A percentile compares a stretch with the other conserved stretches of the same genome.
phyloP scores from a whole-genome alignment of 2,113 vertebrate genomes.

The Tachycineta bicolor region DNA sequence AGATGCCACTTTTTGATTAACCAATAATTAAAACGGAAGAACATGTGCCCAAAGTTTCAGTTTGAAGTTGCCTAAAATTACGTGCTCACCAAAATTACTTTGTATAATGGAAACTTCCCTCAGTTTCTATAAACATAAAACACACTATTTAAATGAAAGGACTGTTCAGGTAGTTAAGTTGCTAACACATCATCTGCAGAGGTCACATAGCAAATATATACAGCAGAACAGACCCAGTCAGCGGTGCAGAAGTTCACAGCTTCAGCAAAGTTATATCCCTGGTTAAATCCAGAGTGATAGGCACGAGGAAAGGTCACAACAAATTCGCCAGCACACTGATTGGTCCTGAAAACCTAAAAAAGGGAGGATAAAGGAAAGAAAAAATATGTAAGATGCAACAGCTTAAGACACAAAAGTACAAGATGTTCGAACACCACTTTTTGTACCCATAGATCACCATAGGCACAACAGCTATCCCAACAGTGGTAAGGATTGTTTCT shows the following conservation, averaged over 20 bases:
- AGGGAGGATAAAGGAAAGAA: neutral
- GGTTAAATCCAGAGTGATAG: slow-evolving; percentile 99
- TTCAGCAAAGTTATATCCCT: slow-evolving; percentile 99
- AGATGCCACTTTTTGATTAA: neutral
- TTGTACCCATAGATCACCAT: neutral
- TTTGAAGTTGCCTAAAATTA: neutral
- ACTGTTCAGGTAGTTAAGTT: neutral
- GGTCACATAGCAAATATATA: slow-evolving; percentile 17
- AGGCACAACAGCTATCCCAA: neutral
- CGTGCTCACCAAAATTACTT: neutral
- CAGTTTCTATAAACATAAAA: neutral
- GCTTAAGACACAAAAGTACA: neutral
- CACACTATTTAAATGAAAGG: neutral
- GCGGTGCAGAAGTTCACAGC: slow-evolving; percentile 99
- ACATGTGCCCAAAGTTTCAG: neutral
- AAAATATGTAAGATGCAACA: neutral
- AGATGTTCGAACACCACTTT: neutral
- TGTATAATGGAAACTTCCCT: neutral
- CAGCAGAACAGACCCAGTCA: slow-evolving; percentile 89
- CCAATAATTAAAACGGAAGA: neutral
- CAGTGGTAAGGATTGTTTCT: neutral
- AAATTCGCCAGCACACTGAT: slow-evolving; percentile 98
- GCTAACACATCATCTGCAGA: neutral
- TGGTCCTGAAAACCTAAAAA: slow-evolving; percentile 93
- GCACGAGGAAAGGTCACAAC: slow-evolving; percentile 97